phyloP scores from a whole-genome alignment of 1,140 invertebrate genomes.

The Xylocopa sonorina region DNA sequence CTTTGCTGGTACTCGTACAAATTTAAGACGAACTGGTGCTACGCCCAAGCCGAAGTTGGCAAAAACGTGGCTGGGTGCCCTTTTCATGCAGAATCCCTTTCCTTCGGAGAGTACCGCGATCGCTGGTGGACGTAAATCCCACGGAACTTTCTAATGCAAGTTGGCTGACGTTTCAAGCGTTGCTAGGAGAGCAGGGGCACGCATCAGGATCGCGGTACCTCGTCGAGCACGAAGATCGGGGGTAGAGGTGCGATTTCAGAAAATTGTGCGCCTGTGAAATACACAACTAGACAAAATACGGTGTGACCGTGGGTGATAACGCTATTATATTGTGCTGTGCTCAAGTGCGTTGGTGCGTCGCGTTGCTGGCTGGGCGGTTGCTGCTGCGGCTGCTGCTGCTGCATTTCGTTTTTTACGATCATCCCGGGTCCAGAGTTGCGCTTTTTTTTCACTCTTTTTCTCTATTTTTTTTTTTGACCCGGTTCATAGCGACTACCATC shows the following conservation, averaged over 20 bases:
- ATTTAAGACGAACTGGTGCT: conserved; percentile 58
- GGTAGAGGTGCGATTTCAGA: conserved; percentile 48
- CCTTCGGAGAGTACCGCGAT: conserved; percentile 55
- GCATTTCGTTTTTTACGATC: conserved; percentile 46
- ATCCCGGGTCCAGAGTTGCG: conserved; percentile 48
- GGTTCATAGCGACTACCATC: neutral
- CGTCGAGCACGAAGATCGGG: conserved; percentile 35
- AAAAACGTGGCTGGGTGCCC: conserved; percentile 58
- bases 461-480: conserved; percentile 28
- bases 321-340: conserved; percentile 65
- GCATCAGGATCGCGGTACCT: conserved; percentile 44
- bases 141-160: too few species aligned
- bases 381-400: conserved; percentile 58
- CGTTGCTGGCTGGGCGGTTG: conserved; percentile 60
- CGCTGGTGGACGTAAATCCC: too few species aligned
- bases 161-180: too few species aligned
- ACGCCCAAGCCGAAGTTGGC: conserved; percentile 64
- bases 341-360: conserved; percentile 68
- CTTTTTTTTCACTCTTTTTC: conserved; percentile 35
- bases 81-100: conserved; percentile 64
- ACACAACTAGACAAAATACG: conserved; percentile 60
- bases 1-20: conserved; percentile 48
- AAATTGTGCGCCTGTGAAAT: conserved; percentile 55
- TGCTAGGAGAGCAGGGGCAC: too few species aligned
- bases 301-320: conserved; percentile 49